Base-by-base conservation (phyloP, 1,140 invertebrate species). In the Drosophila bocki region DNA sequence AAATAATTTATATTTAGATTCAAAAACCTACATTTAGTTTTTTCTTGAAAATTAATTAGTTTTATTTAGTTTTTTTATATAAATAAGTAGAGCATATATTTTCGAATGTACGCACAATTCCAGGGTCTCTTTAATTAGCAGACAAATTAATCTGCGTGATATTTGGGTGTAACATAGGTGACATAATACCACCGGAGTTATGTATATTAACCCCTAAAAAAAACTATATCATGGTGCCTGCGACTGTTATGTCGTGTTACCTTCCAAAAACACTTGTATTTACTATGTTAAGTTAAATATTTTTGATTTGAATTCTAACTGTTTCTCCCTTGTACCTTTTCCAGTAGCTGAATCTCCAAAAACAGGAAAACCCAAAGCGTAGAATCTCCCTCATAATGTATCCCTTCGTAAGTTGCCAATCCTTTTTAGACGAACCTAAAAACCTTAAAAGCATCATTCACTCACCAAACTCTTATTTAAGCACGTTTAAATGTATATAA, bases 361-460 rank as follows among this genome's bases (percentile, higher is more conserved):
- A 45, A 72, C 54, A 58, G 67, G 69, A 72, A 71, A 41, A 19
- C 35, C 68, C 67, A 59, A 19, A 50, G 44, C 35, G 41, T 54
- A 68, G 61, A 72, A 72, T 60, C 67, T 72, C 67, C 69, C 68
- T 9, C 65, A 72, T 42, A 72, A 72, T 72, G 69, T 72, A 60
- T 47, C 67, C 67, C 45, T 72, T 72, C 54, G 69, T 72, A 72
- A 72, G 69, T 72, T 59, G 39, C 11, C 32, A 56, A n/a, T 15
- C 3, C 22, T 32, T n/a, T 32, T 32, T 41, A 11, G 29, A 13
- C 7, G 19, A 17, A 32, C 19, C n/a, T 15, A 32, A 33, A 12
- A 13, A 29, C 11, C 15, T 35, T 33, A 19, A 33, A 22, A 59
- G 19, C 53, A 35, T 60, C 13, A 8, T 51, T 8, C 29, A 50